phyloP scores from a whole-genome alignment of 1,140 invertebrate species.

The Macrotrachela quadricornifera region DNA sequence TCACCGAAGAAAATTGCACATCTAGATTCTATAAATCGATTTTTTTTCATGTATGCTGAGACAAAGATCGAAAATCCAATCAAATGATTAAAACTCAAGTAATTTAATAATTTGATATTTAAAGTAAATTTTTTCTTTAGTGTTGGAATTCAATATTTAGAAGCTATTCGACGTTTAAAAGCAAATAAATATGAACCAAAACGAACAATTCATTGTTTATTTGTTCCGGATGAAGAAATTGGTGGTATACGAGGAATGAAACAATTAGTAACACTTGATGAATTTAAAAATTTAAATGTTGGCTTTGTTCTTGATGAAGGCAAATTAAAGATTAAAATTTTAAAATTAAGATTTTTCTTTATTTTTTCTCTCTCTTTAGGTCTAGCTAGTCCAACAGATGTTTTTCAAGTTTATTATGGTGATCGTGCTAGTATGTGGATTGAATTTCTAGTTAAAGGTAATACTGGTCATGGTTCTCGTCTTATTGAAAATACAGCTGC shows the following conservation, averaged over 20 bases:
- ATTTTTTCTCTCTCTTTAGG: slow-evolving; percentile 21
- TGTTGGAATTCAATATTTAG: slow-evolving; percentile 33
- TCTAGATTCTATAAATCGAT: too few species aligned
- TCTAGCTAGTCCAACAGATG: slow-evolving; percentile 41
- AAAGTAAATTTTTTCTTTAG: too few species aligned
- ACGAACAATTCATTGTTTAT: slow-evolving; percentile 37
- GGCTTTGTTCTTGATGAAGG: slow-evolving; percentile 78
- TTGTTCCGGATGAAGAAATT: slow-evolving; percentile 80
- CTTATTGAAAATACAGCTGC: slow-evolving; percentile 55
- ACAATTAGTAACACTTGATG: slow-evolving; percentile 48
- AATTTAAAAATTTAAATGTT: slow-evolving; percentile 59
- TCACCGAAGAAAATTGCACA: too few species aligned
- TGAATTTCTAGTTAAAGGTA: slow-evolving; percentile 47
- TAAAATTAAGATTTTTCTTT: neutral
- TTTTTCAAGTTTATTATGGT: slow-evolving; percentile 50
- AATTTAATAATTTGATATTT: too few species aligned
- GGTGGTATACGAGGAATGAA: slow-evolving; percentile 63
- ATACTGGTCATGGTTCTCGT: slow-evolving; percentile 66
- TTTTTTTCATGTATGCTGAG: too few species aligned
- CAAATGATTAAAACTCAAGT: too few species aligned
- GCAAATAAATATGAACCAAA: slow-evolving; percentile 33
- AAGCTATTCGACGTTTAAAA: slow-evolving; percentile 48
- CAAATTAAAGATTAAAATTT: slow-evolving; percentile 4
- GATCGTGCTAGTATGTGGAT: slow-evolving; percentile 39
- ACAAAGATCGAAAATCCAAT: too few species aligned